Evolutionary conservation across 2,888 invertebrate species (phyloP).

Genomic region (Parapristionchus giblindavisi): DNA sequence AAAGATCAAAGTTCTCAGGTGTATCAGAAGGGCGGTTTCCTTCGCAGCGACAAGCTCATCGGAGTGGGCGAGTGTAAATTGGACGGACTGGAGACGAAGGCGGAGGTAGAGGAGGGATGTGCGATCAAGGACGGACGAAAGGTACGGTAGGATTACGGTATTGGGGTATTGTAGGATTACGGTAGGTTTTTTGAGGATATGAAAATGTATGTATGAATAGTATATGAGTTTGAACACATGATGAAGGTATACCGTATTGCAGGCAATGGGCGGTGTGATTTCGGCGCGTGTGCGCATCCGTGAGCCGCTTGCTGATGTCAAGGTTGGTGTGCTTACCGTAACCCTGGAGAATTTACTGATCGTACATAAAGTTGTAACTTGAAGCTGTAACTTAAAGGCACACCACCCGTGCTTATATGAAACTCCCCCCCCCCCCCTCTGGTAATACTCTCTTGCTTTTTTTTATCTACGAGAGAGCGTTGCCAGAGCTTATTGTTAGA

Average conservation of each 20-base stretch:
- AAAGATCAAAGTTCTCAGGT: constrained; percentile 56
- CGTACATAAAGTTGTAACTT: too few species aligned
- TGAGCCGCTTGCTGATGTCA: constrained; percentile 58
- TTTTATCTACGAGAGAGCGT: too few species aligned
- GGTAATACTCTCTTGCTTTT: too few species aligned
- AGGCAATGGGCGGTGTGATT: constrained; percentile 56
- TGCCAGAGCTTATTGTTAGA: too few species aligned
- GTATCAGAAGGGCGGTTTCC: constrained; percentile 86
- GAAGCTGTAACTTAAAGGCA: too few species aligned
- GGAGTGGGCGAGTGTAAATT: constrained; percentile 86
- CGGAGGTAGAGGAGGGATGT: constrained; percentile 82
- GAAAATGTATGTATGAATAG: not conserved
- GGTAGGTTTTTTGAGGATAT: not conserved
- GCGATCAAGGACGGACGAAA: constrained; percentile 62
- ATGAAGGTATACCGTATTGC: constrained; percentile 32
- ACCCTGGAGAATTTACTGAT: too few species aligned
- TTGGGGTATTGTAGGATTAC: not conserved
- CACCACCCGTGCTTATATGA: too few species aligned
- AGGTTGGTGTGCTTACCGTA: constrained; percentile 37
- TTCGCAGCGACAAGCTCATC: constrained; percentile 85
- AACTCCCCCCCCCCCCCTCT: too few species aligned
- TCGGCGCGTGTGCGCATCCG: constrained; percentile 52
- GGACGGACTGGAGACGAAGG: constrained; percentile 86
- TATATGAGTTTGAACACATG: not conserved
- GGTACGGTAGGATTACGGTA: constrained; percentile 4